phyloP scores from a whole-genome alignment of 2,113 vertebrate species.

The Aegypius monachus region DNA sequence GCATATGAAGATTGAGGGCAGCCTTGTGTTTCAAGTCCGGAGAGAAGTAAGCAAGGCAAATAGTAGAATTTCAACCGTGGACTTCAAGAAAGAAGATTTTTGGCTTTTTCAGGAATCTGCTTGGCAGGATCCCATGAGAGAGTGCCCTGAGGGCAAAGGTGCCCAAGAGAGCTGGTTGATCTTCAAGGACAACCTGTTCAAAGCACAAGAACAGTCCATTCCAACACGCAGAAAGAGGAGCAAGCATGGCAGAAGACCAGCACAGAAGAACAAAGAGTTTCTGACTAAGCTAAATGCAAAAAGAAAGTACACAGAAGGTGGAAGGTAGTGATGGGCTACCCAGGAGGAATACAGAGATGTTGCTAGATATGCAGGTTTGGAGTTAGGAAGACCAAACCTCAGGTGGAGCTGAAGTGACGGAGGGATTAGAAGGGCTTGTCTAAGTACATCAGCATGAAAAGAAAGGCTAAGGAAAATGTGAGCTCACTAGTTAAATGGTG shows the following conservation, averaged over 20 bases:
- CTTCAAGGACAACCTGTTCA: background rate
- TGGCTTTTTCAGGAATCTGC: background rate
- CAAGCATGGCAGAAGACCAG: background rate
- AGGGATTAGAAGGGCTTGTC: background rate
- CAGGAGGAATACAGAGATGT: background rate
- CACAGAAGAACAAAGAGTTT: background rate
- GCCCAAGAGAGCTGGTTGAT: background rate
- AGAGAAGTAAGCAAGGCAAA: background rate
- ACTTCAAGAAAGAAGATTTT: background rate
- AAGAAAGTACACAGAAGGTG: background rate
- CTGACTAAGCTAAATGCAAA: background rate
- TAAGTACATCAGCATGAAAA: background rate
- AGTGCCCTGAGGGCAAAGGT: background rate
- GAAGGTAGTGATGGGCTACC: background rate
- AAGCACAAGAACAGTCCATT: background rate
- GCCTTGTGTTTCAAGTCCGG: background rate
- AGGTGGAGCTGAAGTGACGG: background rate
- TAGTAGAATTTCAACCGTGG: background rate
- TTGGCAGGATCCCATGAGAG: background rate
- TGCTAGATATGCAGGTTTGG: background rate
- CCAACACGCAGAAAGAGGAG: background rate
- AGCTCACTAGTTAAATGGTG: fast-evolving
- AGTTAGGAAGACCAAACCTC: background rate
- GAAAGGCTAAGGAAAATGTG: background rate
- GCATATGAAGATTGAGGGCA: background rate